phyloP scores from a whole-genome alignment of 92 coral and sea anemone species.

The Phymanthus crucifer region DNA sequence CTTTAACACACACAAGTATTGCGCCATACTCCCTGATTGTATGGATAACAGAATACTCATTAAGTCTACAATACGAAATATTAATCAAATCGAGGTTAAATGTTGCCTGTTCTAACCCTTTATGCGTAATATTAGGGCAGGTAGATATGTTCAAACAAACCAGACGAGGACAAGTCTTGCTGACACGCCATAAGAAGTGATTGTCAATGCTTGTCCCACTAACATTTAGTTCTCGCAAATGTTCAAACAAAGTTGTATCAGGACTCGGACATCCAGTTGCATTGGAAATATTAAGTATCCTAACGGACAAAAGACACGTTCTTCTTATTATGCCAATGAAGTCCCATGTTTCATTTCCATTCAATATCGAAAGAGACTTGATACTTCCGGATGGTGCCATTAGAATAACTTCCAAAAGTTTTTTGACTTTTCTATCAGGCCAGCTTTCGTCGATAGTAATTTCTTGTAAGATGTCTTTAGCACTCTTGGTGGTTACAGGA shows the following conservation, averaged over 20 bases:
- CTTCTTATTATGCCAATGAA: neutral
- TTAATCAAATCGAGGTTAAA: constrained; percentile 13
- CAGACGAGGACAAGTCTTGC: constrained; percentile 10
- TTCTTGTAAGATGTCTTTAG: neutral
- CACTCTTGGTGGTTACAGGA: neutral
- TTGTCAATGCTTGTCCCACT: constrained; percentile 30
- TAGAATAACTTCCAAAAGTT: constrained; percentile 19
- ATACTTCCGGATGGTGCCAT: constrained; percentile 26
- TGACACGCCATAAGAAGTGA: constrained; percentile 8
- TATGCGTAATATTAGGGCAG: constrained; percentile 14
- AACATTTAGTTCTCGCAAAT: constrained; percentile 32
- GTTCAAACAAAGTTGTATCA: neutral
- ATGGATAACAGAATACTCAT: constrained; percentile 30
- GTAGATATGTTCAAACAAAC: constrained; percentile 29
- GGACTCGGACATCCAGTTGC: constrained; percentile 14
- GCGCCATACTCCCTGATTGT: constrained; percentile 20
- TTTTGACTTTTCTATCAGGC: neutral
- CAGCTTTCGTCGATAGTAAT: constrained; percentile 2
- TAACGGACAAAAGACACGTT: constrained; percentile 1
- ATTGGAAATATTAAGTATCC: constrained; percentile 30
- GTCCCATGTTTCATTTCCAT: constrained; percentile 13
- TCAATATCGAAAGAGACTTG: constrained; percentile 19
- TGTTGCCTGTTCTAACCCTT: constrained; percentile 22
- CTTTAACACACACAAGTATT: constrained; percentile 13
- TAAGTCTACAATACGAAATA: constrained; percentile 22